Evolutionary conservation across 1,140 invertebrate species (phyloP), one percentile per base, ranked within the genome.

Genomic region (Idris sp.): DNA sequence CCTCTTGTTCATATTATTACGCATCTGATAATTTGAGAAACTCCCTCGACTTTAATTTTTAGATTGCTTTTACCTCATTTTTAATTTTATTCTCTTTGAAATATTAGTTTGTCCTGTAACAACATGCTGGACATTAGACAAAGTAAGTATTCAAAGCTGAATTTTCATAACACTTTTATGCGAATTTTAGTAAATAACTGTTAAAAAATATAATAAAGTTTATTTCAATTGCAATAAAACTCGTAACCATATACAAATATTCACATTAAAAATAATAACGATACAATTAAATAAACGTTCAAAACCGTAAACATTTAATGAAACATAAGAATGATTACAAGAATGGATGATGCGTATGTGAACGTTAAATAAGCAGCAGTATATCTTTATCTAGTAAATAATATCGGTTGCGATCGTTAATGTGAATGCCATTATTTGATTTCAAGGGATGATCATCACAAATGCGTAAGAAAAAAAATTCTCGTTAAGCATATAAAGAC

Each of bases 401-500:
- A 67, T 67, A 74, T 74, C 9, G 22, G 53, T 33, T 31, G 40
- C 1, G 58, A 53, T 67, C 54, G 48, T 67, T 74, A 74, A 61
- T 65, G 26, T 44, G 59, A 59, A 51, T 31, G 59, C 61, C 54
- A 59, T 59, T 54, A 73, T 73, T 73, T 46, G 69, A 73, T 59
- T 53, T 43, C 28, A 41, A 43, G 43, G 53, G 69, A 46, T 59
- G 59, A 59, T 53, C 54, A 33, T 16, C 5, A 28, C 30, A 33
- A 65, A 41, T 53, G 16, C 30, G 11, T 26, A 38, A 64, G 22
- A 41, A 72, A 72, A 65, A 65, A 65, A 19, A 51, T 36, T 0
- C 25, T 61, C 62, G 62, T 74, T 74, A 67, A 62, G 62, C 72
- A 56, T 56, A 74, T 74, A 68, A 64, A 68, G 72, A 62, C 58